These are phyloP conservation scores for Lamprotornis superbus DNA, from an alignment of 2,113 vertebrate genomes.

Conservation along the genomic window DNA sequence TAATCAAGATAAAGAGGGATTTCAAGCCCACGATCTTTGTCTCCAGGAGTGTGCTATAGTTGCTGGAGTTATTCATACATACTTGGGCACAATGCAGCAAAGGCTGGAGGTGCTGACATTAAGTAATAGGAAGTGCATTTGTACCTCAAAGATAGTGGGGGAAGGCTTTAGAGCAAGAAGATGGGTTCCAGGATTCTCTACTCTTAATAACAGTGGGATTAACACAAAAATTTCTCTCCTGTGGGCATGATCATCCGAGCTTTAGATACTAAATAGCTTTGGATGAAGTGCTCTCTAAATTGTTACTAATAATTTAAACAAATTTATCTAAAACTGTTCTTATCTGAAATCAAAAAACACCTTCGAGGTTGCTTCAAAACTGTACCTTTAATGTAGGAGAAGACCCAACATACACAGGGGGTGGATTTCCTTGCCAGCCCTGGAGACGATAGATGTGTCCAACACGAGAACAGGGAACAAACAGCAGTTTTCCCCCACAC, in stretches of 20 bases:
- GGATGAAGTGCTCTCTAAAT: background rate
- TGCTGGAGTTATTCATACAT: background rate
- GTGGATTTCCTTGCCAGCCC: constrained; percentile 97
- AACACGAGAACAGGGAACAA: constrained; percentile 93
- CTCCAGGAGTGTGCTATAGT: background rate
- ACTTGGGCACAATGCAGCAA: background rate
- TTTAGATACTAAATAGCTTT: background rate
- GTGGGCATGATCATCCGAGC: fast-evolving
- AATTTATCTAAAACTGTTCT: background rate
- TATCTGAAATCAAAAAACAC: background rate
- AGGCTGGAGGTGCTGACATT: background rate
- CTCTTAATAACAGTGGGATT: background rate
- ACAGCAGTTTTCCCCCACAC: constrained; percentile 92
- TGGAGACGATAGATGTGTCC: constrained; percentile 97
- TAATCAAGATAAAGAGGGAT: background rate
- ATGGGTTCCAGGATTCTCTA: background rate
- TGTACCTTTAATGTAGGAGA: constrained; percentile 96
- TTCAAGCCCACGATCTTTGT: background rate
- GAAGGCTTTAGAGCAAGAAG: background rate
- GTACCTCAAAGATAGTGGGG: background rate
- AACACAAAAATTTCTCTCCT: background rate
- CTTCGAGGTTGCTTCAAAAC: background rate
- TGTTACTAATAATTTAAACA: background rate
- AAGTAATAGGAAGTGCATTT: background rate
- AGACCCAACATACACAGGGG: constrained; percentile 93